Evolutionary conservation across 2,113 vertebrate species (phyloP).

Genomic region (Tachysurus vachellii): DNA sequence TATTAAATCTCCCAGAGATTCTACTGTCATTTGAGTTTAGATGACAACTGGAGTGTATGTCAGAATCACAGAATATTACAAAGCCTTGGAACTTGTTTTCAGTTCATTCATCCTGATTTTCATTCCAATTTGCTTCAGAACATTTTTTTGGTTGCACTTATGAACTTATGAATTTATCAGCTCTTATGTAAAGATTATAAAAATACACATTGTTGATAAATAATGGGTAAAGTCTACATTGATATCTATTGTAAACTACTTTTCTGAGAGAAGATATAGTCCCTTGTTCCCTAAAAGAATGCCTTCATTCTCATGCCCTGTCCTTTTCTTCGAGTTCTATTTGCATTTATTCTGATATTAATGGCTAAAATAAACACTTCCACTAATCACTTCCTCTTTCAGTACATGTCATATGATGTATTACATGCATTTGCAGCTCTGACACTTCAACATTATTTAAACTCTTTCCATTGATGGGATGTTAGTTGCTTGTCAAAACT

Average conservation of each 20-base stretch:
- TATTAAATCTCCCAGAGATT: too few relatives aligned
- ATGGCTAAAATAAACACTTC: background rate
- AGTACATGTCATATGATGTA: background rate
- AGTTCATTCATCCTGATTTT: background rate
- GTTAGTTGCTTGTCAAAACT: background rate
- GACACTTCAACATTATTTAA: background rate
- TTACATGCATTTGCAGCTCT: background rate
- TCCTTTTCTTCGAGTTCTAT: background rate
- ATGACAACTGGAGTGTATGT: background rate
- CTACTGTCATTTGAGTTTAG: background rate
- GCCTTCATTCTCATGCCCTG: background rate
- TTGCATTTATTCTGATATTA: background rate
- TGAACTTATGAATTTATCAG: background rate
- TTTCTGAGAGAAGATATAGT: background rate
- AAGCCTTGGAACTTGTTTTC: background rate
- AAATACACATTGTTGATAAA: background rate
- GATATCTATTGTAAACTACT: background rate
- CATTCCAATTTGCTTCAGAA: background rate
- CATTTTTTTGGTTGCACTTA: background rate
- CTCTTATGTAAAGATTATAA: background rate
- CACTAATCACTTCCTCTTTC: background rate
- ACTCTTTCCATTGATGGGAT: background rate
- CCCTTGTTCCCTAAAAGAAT: background rate
- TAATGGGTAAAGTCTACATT: background rate
- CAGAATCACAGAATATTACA: background rate